Conservation (phyloP, 2,797 vertebrate genomes). For the Vespertilio murinus region DNA sequence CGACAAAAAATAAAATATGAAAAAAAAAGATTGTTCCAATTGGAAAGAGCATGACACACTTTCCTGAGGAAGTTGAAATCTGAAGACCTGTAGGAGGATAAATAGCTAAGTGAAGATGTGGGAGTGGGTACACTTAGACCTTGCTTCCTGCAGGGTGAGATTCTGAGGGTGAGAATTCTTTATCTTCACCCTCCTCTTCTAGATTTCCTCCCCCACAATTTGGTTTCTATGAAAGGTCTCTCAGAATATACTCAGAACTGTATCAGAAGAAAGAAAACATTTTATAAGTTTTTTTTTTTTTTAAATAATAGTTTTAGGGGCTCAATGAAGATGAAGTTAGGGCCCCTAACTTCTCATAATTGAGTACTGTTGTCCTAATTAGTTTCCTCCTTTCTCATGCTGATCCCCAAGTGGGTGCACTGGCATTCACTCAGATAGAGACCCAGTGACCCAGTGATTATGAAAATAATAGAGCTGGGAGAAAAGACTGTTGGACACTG, state of each 20-base stretch:
- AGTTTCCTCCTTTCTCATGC: neutral
- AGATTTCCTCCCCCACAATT: neutral
- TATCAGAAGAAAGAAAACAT: conserved; percentile 34
- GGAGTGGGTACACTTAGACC: neutral
- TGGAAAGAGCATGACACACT: conserved; percentile 3
- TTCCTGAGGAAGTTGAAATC: neutral
- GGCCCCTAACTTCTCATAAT: neutral
- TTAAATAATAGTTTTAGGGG: neutral
- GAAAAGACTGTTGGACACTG: neutral
- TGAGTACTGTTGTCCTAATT: neutral
- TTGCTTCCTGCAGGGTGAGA: neutral
- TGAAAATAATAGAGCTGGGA: neutral
- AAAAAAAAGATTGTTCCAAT: neutral
- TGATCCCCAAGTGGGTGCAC: neutral
- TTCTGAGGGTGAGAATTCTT: neutral
- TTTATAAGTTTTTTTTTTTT: neutral
- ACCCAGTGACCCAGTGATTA: neutral
- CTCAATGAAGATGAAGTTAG: conserved; percentile 5
- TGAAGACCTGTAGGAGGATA: neutral
- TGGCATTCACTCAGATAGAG: neutral
- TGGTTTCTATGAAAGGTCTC: conserved; percentile 45
- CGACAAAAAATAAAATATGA: neutral
- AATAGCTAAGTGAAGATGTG: conserved; percentile 4
- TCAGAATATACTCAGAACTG: neutral
- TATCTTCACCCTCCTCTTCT: neutral